Percentiles rank a stretch among this genome's conserved stretches.
Conservation (phyloP, 1,140 invertebrate species). For the Aphis gossypii region DNA sequence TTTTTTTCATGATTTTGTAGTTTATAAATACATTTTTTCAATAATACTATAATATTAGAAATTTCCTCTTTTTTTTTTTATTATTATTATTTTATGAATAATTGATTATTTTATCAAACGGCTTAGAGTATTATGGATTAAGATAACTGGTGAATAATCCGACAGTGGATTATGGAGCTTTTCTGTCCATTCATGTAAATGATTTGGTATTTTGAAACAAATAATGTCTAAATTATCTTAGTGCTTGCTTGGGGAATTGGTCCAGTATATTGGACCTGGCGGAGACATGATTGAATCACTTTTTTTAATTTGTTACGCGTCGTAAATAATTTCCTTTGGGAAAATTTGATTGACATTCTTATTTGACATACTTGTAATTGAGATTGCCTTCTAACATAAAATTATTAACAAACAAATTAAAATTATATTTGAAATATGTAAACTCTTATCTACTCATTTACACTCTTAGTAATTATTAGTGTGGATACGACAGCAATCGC, state of each 20-base stretch:
- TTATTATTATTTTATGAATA: not conserved
- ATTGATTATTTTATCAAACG: not conserved
- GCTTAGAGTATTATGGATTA: not conserved
- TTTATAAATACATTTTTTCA: not conserved
- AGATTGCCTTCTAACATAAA: not conserved
- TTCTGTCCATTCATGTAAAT: not conserved
- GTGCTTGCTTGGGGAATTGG: not conserved
- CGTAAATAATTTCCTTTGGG: constrained; percentile 8
- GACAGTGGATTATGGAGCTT: not conserved
- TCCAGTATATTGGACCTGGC: not conserved
- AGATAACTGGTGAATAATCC: not conserved
- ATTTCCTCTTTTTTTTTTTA: not conserved
- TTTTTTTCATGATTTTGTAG: not conserved
- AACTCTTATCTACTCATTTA: not conserved
- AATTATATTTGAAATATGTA: not conserved
- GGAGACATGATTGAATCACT: constrained; percentile 3
- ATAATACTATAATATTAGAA: not conserved
- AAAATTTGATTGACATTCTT: not conserved
- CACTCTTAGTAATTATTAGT: not conserved
- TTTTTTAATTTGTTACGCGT: not conserved
- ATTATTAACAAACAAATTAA: not conserved
- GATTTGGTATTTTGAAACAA: not conserved
- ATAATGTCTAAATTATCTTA: not conserved
- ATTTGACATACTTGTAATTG: not conserved
- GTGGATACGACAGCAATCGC: no score